Percentiles rank a stretch among this genome's conserved stretches.
phyloP scores from a whole-genome alignment of 2,797 vertebrate genomes.

The Tokudaia muenninki region DNA sequence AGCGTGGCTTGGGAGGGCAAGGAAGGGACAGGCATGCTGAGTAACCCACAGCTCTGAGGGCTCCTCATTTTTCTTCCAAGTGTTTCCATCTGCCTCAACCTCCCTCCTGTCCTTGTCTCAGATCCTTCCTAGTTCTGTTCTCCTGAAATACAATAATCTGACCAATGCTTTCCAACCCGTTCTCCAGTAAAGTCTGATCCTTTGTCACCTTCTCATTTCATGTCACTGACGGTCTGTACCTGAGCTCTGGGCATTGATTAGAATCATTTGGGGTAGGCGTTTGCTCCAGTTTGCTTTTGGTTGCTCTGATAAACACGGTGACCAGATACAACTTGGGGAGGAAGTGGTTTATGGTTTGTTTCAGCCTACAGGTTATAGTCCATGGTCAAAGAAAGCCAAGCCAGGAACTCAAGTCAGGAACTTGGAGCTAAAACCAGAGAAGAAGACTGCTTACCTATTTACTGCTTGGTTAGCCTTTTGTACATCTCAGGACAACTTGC shows the following conservation, averaged over 20 bases:
- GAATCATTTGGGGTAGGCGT: background rate
- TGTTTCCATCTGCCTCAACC: background rate
- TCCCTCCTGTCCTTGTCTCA: background rate
- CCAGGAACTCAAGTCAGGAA: background rate
- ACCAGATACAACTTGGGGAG: background rate
- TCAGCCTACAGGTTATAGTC: background rate
- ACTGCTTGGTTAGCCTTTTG: background rate
- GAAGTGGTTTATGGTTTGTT: background rate
- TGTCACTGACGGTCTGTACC: background rate
- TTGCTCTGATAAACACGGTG: background rate
- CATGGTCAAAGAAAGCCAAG: background rate
- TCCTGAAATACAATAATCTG: background rate
- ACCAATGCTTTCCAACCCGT: background rate
- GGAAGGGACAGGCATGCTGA: background rate
- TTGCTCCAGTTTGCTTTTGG: background rate
- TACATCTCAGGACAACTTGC: background rate
- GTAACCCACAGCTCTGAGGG: background rate
- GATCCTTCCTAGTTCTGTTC: background rate
- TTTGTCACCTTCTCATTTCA: background rate
- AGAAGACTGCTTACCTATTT: no score
- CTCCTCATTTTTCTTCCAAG: background rate
- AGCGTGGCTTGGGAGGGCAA: no score
- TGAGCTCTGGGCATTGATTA: background rate
- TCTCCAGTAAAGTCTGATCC: background rate
- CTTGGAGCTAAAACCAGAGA: background rate